Evolutionary conservation across 1,140 invertebrate genomes (phyloP).

Genomic region (Drosophila grimshawi): DNA sequence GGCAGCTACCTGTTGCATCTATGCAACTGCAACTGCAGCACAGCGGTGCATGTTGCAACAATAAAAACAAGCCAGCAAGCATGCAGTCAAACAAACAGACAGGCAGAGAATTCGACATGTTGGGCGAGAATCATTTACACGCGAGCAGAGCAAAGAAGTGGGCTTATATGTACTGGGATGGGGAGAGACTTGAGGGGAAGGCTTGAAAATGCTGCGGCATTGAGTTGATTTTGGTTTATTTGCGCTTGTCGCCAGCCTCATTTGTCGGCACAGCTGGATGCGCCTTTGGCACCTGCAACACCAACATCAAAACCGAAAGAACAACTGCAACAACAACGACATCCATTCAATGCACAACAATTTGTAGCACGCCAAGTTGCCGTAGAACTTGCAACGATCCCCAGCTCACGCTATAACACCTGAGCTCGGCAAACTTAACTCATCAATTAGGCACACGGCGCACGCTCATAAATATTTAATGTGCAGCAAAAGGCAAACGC

Average conservation of each 20-base stretch:
- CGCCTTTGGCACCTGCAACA: slow-evolving; percentile 63
- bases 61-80: slow-evolving; percentile 22
- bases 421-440: slow-evolving; percentile 40
- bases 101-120: slow-evolving; percentile 65
- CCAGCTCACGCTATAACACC: slow-evolving; percentile 36
- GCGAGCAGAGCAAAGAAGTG: slow-evolving; percentile 47
- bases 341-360: slow-evolving; percentile 48
- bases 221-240: slow-evolving; percentile 78
- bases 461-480: slow-evolving; percentile 80
- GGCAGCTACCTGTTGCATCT: slow-evolving; percentile 65
- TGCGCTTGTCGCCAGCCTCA: slow-evolving; percentile 79
- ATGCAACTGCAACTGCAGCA: slow-evolving; percentile 25
- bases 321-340: slow-evolving; percentile 23
- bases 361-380: slow-evolving; percentile 50
- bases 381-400: slow-evolving; percentile 26
- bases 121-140: slow-evolving; percentile 77
- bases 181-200: neutral
- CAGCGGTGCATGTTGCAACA: slow-evolving; percentile 48
- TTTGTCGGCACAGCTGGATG: slow-evolving; percentile 81
- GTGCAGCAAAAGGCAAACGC: slow-evolving; percentile 22
- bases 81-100: neutral
- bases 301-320: slow-evolving; percentile 26
- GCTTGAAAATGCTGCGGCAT: slow-evolving; percentile 35
- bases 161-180: neutral
- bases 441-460: slow-evolving; percentile 74